Percentiles rank a stretch among this genome's conserved stretches.
phyloP scores from a whole-genome alignment of 2,797 vertebrate species.

The Antrozous pallidus region DNA sequence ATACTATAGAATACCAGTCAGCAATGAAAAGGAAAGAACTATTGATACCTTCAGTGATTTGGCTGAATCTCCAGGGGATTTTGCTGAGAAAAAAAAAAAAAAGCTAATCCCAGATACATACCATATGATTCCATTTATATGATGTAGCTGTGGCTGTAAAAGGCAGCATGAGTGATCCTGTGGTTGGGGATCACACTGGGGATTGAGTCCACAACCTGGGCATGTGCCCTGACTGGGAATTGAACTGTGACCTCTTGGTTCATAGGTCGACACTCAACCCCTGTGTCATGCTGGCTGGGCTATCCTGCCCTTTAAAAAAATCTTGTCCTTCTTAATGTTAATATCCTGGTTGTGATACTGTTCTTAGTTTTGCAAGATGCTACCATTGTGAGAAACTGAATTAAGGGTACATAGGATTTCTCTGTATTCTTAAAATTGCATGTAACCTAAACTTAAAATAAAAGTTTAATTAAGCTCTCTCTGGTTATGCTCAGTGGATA shows the following conservation, averaged over 20 bases:
- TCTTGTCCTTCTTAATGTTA: not conserved
- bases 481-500: not conserved
- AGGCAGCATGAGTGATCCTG: not conserved
- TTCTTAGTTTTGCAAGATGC: not conserved
- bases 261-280: not conserved
- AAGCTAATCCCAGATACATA: not conserved
- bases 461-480: not conserved
- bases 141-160: not conserved
- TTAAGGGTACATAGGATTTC: not conserved
- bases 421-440: constrained; percentile 15
- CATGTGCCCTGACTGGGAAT: not conserved
- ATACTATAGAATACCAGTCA: not conserved
- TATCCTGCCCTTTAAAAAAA: not conserved
- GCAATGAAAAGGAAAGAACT: not conserved
- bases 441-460: constrained; percentile 16
- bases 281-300: not conserved
- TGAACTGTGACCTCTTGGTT: not conserved
- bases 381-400: not conserved
- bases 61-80: not conserved
- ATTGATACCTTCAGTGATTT: not conserved
- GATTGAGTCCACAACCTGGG: too few relatives aligned
- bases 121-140: not conserved
- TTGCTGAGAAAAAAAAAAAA: not conserved
- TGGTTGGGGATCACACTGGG: not conserved
- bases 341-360: not conserved